A percentile compares a stretch with the other conserved stretches of the same genome.
Evolutionary conservation across 2,797 vertebrate species (phyloP).

Genomic region (Epinephelus awoara): DNA sequence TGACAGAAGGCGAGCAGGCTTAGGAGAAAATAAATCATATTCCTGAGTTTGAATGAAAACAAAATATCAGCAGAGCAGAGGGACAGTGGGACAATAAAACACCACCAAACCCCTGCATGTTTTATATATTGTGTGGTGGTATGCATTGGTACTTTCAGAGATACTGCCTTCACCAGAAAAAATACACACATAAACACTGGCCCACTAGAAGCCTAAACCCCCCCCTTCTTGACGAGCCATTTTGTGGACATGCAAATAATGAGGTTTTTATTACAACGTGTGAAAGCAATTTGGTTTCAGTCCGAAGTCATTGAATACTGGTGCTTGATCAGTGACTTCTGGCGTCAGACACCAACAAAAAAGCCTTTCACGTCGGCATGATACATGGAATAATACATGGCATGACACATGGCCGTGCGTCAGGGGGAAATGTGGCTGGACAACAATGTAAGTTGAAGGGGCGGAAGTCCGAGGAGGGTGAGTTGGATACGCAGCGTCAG

Average conservation of each 20-base stretch:
- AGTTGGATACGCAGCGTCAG: no score
- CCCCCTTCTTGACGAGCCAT: background rate
- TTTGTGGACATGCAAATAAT: slow-evolving; percentile 14
- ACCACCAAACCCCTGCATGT: background rate
- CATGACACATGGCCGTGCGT: no score
- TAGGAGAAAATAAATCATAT: slow-evolving; percentile 58
- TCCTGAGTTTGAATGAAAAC: slow-evolving; percentile 49
- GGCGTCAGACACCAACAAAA: no score
- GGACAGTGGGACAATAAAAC: slow-evolving; percentile 25
- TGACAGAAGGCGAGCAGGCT: slow-evolving; percentile 27
- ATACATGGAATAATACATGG: no score
- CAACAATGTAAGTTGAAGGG: no score
- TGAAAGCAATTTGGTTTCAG: no score
- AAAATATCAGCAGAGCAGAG: slow-evolving; percentile 37
- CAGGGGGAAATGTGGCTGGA: no score
- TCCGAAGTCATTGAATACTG: no score
- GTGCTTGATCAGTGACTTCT: no score
- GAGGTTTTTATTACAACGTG: no score
- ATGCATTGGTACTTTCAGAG: slow-evolving; percentile 22
- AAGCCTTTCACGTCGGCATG: no score
- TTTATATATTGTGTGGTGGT: slow-evolving; percentile 8
- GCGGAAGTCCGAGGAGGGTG: no score
- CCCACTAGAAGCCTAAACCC: background rate
- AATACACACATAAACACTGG: background rate
- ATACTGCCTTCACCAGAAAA: background rate